phyloP scores from a whole-genome alignment of 2,113 vertebrate species.

The Nothocercus julius region DNA sequence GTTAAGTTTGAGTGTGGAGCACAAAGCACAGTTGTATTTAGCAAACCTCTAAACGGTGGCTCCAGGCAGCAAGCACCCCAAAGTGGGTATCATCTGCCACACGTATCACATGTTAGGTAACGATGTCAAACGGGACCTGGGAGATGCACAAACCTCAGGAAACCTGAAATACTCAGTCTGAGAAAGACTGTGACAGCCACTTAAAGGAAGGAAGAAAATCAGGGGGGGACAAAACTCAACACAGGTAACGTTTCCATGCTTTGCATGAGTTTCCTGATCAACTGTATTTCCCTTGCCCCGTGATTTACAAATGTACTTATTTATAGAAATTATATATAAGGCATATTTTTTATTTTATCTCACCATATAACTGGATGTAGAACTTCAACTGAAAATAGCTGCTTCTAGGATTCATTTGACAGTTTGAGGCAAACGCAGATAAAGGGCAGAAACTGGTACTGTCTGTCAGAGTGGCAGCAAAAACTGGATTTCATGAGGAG shows the following conservation, averaged over 20 bases:
- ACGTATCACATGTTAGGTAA: background rate
- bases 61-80: too few species aligned
- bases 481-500: background rate
- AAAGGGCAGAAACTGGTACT: background rate
- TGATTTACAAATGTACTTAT: background rate
- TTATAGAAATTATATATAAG: background rate
- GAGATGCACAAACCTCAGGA: background rate
- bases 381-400: background rate
- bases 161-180: background rate
- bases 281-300: background rate
- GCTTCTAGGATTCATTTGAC: background rate
- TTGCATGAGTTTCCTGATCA: background rate
- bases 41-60: too few species aligned
- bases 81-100: background rate
- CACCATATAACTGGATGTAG: background rate
- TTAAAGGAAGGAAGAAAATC: background rate
- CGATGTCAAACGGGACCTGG: background rate
- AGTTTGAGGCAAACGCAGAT: background rate
- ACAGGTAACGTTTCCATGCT: background rate
- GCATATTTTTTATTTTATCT: background rate
- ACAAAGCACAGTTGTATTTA: background rate
- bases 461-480: background rate
- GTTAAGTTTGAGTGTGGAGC: background rate
- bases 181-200: background rate
- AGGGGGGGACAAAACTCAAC: background rate